Evolutionary conservation across 2,113 vertebrate genomes (phyloP), one percentile per base, ranked within the genome.

Genomic region (Pollimyrus isidori): DNA sequence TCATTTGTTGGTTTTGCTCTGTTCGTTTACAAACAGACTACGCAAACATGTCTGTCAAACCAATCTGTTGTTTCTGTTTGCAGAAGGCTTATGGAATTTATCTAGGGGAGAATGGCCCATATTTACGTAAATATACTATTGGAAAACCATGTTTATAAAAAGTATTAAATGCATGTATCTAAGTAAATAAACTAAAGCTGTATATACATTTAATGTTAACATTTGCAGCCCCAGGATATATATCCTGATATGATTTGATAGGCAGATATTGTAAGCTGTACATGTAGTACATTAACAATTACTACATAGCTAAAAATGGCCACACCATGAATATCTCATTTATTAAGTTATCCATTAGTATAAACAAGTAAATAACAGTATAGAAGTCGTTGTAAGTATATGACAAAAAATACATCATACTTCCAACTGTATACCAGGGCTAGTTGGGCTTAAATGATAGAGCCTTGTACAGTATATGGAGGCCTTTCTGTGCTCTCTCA

Each of bases 251-350:
- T 84, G 21, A 52, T 87, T 53, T 19, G 49, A 17, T 26, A 48
- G 46, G 35, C 42, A 87, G n/a, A 87, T 30, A 53, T 87, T 10
- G 30, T 53, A 84, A 84, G 23, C 23, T 82, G 17, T 84, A 84
- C 48, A 23, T 48, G 39, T 26, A 52, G 48, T 35, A 30, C 48
- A 53, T 50, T 7, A 13, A 35, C 3, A 39, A 11, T 89, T 91
- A 92, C 93, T 92, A 4, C 49, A 73, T 88, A 17, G 46, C 13
- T 17, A 76, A 73, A 73, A 46, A 69, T 69, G 62, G 21, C 48
- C 35, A 73, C 42, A 19, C 58, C 21, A 7, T 73, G 35, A 46
- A 7, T 69, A 39, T 49, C 13, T 76, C 48, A 88, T 35, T 42
- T n/a, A 88, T 52, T 80, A 23, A 82, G 19, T 17, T 23, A 80